These are phyloP conservation scores for Rhinogobius similis DNA, from an alignment of 2,113 vertebrate genomes.

Conservation along the genomic window DNA sequence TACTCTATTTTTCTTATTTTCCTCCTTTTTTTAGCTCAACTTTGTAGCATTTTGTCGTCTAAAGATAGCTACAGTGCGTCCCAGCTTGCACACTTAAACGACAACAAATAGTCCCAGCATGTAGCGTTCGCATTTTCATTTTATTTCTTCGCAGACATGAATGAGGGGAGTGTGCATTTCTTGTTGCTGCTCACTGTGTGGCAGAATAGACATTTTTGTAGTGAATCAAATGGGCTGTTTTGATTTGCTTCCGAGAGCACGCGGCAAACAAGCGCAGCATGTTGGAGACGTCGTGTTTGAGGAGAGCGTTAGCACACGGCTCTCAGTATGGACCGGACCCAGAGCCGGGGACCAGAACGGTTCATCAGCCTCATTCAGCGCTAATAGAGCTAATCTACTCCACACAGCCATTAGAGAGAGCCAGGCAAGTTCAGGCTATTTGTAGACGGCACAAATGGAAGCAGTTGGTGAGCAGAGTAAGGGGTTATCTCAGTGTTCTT, in stretches of 20 bases:
- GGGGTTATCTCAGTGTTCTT: background rate
- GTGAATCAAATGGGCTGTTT: constrained; percentile 43
- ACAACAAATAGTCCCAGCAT: constrained; percentile 59
- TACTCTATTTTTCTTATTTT: constrained; percentile 45
- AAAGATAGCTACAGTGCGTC: constrained; percentile 51
- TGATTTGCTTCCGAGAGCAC: constrained; percentile 25
- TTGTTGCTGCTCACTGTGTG: constrained; percentile 27
- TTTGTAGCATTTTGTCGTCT: constrained; percentile 64
- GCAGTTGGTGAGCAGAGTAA: background rate
- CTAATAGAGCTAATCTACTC: constrained; percentile 68
- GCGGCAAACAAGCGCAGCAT: constrained; percentile 4
- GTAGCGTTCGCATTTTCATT: constrained; percentile 33
- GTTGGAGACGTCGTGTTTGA: constrained; percentile 4
- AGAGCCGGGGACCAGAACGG: constrained; percentile 38
- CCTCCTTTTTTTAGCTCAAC: constrained; percentile 48
- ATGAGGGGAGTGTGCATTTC: constrained; percentile 7
- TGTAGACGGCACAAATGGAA: background rate
- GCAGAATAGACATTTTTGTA: constrained; percentile 45
- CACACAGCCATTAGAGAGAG: background rate
- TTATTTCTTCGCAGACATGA: constrained; percentile 47
- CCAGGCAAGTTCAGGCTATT: background rate
- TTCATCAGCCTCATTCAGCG: constrained; percentile 55
- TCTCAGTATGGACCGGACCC: constrained; percentile 35
- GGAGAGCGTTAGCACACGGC: constrained; percentile 15
- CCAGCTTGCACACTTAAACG: constrained; percentile 51